These are phyloP conservation scores for Chromobotia macracanthus DNA, from an alignment of 2,797 vertebrate species.

Conservation along the genomic window DNA sequence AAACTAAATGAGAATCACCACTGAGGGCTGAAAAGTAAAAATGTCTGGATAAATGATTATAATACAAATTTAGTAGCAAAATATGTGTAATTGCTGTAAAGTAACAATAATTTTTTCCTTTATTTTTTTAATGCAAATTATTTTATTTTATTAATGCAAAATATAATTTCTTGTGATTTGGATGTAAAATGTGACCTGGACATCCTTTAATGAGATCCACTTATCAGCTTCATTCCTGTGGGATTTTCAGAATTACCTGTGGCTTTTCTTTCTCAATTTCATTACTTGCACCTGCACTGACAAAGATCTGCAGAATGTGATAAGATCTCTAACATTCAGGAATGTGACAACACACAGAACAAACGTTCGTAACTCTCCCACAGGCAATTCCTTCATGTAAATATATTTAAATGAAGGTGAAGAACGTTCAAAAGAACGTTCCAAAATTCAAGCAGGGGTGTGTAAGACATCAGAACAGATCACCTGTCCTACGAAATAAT, in stretches of 20 bases:
- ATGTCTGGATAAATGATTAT: not conserved
- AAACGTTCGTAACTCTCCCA: not conserved
- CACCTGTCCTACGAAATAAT: conserved; percentile 5
- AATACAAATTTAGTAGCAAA: not conserved
- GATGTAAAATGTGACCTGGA: not conserved
- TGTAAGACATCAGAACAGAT: not conserved
- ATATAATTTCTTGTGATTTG: not conserved
- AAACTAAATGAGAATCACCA: not conserved
- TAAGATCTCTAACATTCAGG: not conserved
- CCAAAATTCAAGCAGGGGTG: not conserved
- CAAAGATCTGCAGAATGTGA: conserved; percentile 3
- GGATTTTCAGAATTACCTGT: not conserved
- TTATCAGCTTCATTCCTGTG: not conserved
- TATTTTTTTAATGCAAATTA: not conserved
- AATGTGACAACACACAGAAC: conserved; percentile 22
- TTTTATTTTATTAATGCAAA: not conserved
- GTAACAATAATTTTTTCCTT: not conserved
- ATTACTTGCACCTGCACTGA: not conserved
- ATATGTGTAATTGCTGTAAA: not conserved
- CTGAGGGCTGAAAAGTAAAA: not conserved
- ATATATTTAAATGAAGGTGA: conserved; percentile 24
- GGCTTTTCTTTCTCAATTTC: not conserved
- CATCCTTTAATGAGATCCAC: not conserved
- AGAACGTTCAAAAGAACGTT: conserved; percentile 5
- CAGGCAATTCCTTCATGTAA: not conserved